Evolutionary conservation across 53 echinoderm and acorn worm genomes (phyloP).

Genomic region (Echinarachnius parma): DNA sequence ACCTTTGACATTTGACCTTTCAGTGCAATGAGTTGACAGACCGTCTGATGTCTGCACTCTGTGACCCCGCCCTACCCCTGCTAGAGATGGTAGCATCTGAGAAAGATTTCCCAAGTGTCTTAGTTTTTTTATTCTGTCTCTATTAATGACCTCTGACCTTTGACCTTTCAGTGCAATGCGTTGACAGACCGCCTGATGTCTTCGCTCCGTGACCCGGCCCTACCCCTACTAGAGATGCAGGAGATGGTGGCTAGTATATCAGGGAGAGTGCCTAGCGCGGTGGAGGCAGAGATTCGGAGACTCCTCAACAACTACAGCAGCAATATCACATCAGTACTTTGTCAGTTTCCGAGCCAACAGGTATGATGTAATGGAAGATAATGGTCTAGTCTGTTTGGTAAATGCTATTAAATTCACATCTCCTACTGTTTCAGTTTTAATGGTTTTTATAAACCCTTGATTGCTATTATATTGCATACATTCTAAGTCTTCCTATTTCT

Average conservation of each 20-base stretch:
- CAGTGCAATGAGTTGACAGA: slow-evolving; percentile 59
- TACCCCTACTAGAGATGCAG: slow-evolving; percentile 94
- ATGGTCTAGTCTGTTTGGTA: too few relatives aligned
- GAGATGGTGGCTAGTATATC: slow-evolving; percentile 93
- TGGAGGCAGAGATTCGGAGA: slow-evolving; percentile 83
- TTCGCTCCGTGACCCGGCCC: slow-evolving; percentile 73
- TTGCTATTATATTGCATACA: too few relatives aligned
- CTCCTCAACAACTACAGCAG: slow-evolving; percentile 82
- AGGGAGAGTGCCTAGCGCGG: slow-evolving; percentile 70
- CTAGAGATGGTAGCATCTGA: too few relatives aligned
- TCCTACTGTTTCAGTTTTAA: too few relatives aligned
- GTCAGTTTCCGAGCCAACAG: slow-evolving; percentile 97
- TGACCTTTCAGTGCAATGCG: slow-evolving; percentile 51
- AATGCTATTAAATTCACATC: too few relatives aligned
- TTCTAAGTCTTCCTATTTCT: too few relatives aligned
- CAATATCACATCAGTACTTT: slow-evolving; percentile 97
- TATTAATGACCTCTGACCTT: too few relatives aligned
- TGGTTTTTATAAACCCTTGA: too few relatives aligned
- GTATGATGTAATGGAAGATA: too few relatives aligned
- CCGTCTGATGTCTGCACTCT: slow-evolving; percentile 56
- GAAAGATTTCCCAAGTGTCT: too few relatives aligned
- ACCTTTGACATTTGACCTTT: too few relatives aligned
- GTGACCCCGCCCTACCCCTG: slow-evolving; percentile 87
- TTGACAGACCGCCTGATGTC: slow-evolving; percentile 60
- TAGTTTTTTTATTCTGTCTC: too few relatives aligned